These are phyloP conservation scores for Spondyliosoma cantharus DNA, from an alignment of 2,797 vertebrate genomes.

Conservation along the genomic window DNA sequence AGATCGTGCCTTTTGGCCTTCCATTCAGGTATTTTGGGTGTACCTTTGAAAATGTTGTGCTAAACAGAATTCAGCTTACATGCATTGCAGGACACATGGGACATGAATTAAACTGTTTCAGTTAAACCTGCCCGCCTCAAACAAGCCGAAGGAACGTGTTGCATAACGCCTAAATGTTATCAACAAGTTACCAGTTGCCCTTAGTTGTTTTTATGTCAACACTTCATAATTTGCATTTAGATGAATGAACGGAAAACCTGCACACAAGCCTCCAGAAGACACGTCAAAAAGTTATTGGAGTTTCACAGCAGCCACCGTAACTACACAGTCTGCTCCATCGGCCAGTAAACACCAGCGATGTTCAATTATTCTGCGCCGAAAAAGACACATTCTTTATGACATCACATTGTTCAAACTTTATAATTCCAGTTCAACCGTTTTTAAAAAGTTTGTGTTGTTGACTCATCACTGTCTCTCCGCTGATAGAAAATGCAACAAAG, in stretches of 20 bases:
- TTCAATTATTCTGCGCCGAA: neutral
- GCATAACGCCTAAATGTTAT: conserved; percentile 7
- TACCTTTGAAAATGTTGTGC: neutral
- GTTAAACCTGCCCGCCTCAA: neutral
- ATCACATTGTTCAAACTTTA: neutral
- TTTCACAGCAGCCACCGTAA: neutral
- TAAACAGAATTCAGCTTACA: neutral
- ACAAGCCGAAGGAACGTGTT: neutral
- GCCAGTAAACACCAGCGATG: neutral
- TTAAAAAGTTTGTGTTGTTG: neutral
- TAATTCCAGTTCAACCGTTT: neutral
- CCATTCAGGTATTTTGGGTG: neutral
- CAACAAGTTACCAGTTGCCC: conserved; percentile 6
- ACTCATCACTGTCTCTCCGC: neutral
- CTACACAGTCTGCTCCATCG: neutral
- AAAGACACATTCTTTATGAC: neutral
- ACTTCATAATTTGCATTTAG: conserved; percentile 12
- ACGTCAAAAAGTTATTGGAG: neutral
- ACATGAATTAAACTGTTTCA: neutral
- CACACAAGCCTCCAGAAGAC: neutral
- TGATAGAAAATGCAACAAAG: conserved; percentile 26
- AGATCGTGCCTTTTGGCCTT: neutral
- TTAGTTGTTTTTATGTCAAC: conserved; percentile 6
- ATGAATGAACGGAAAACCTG: neutral
- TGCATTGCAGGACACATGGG: neutral